Percentiles rank a stretch among this genome's conserved stretches.
Evolutionary conservation across 2,888 invertebrate species (phyloP).

Genomic region (Oscheius myriophilus): DNA sequence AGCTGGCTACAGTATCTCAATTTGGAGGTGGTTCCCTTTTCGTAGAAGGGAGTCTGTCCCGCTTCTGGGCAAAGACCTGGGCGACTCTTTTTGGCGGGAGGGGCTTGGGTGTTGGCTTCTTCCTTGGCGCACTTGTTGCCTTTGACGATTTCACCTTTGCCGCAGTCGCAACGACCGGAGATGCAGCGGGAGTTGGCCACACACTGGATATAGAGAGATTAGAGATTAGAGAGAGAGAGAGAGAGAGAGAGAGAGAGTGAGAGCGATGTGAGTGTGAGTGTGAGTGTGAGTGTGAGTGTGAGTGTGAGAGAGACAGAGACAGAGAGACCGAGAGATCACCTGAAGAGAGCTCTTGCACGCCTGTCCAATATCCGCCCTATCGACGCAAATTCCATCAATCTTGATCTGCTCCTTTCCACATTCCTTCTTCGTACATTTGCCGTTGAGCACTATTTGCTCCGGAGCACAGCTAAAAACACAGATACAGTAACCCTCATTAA

Average conservation of each 20-base stretch:
- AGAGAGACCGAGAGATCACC: background rate
- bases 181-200: slow-evolving; percentile 48
- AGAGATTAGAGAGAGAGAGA: background rate
- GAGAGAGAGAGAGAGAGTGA: too few species aligned
- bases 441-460: slow-evolving; percentile 38
- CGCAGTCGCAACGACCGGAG: slow-evolving; percentile 47
- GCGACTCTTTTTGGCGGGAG: background rate
- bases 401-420: slow-evolving; percentile 44
- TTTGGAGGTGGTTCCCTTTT: slow-evolving; percentile 23
- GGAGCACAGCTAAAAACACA: slow-evolving; percentile 37
- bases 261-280: background rate
- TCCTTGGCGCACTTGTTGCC: slow-evolving; percentile 31
- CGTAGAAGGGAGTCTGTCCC: slow-evolving; percentile 36
- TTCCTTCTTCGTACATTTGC: slow-evolving; percentile 43
- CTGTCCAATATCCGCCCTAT: slow-evolving; percentile 46
- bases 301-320: background rate
- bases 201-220: slow-evolving; percentile 34
- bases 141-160: slow-evolving; percentile 36
- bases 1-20: slow-evolving; percentile 35
- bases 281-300: background rate
- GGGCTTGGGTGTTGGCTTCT: background rate
- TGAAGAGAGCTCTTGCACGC: slow-evolving; percentile 41
- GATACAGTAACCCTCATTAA: background rate
- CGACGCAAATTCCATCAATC: slow-evolving; percentile 46
- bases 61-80: slow-evolving; percentile 30